Evolutionary conservation across 1,140 invertebrate species (phyloP), one percentile per base, ranked within the genome.

Genomic region (Magallana ariakensis): DNA sequence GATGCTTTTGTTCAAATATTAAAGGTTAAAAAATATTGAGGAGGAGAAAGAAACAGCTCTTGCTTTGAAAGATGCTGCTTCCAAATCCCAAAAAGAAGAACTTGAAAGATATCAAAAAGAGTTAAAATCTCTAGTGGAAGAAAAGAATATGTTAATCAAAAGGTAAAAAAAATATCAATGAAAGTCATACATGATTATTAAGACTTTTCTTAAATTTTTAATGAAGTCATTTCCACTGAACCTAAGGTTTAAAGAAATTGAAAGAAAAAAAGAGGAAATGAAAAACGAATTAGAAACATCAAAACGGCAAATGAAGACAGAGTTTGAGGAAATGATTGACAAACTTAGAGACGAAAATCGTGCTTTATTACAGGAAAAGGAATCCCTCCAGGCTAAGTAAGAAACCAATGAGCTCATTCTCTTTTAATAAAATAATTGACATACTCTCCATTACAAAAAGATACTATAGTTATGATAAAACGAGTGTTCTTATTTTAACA

Each of bases 51-150:
- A 75, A 75, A 75, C 10, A 26, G 19, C 33, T 9, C 19, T 75
- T 13, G 6, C 19, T 13, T 26, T 15, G 11, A 22, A 75, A 46
- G 66, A 75, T 9, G 33, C 9, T 75, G 66, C 66, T 11, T 13
- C 66, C 22, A 75, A 75, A 75, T 75, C 66, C 22, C 66, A 75
- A 19, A 75, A 22, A 26, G 66, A 75, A 75, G 66, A 75, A 75
- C 10, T 75, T 26, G 22, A 75, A 22, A 75, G 33, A 75, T 75
- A 75, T 75, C 22, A 75, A 75, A 13, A 13, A 33, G 66, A 75
- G 22, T 75, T 75, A 75, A 75, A 75, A 75, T 33, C 66, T 75
- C 66, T 75, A 26, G 7, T 75, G 1, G 66, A 75, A 22, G 66
- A 75, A 26, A 75, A 75, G 66, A 26, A 75, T 26, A 13, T 75